Conservation (phyloP, 2,113 vertebrate genomes). For the Hyperopisus bebe region DNA sequence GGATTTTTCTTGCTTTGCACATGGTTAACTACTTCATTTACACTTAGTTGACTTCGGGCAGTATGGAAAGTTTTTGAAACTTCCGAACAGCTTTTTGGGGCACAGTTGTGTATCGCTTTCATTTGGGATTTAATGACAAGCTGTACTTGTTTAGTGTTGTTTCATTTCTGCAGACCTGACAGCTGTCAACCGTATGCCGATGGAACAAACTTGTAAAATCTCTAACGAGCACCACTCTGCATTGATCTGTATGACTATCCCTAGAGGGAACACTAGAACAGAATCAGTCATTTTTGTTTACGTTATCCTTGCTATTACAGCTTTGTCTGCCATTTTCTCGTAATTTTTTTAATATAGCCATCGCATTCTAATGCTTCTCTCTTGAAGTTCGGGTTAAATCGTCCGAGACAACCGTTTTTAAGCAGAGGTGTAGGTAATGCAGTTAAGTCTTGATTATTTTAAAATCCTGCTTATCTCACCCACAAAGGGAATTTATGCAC, state of each 20-base stretch:
- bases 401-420: background rate
- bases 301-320: background rate
- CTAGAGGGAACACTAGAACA: background rate
- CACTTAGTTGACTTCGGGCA: constrained; percentile 48
- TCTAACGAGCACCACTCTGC: background rate
- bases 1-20: constrained; percentile 69
- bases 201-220: constrained; percentile 4
- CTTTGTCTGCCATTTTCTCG: background rate
- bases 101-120: constrained; percentile 23
- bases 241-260: background rate
- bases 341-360: background rate
- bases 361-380: background rate
- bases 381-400: background rate
- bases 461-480: background rate
- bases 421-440: background rate
- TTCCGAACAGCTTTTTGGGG: constrained; percentile 18
- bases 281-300: background rate
- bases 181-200: constrained; percentile 18
- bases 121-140: constrained; percentile 17
- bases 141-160: background rate
- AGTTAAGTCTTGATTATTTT: background rate
- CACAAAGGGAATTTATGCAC: background rate
- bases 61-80: constrained; percentile 24
- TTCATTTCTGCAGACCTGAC: constrained; percentile 11
- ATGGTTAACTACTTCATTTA: constrained; percentile 56